Base-by-base conservation (phyloP, 2,888 invertebrate genomes). In the Drosophila pseudotalamancana region DNA sequence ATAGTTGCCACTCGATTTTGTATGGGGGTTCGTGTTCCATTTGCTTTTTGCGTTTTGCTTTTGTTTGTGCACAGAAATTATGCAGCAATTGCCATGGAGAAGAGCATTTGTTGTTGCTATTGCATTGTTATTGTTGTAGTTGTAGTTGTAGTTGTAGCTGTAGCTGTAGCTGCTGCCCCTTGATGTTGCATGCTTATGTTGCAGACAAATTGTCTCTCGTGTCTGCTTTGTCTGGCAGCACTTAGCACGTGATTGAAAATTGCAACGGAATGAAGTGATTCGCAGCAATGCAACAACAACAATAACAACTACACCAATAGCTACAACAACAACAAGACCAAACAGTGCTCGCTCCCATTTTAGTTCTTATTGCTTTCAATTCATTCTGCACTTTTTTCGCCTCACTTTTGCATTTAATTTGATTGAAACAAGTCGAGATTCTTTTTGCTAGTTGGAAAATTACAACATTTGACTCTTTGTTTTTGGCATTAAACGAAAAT, bases 171-270 rank as follows among this genome's bases (percentile, higher is more conserved):
- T 19, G 25, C 18, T 43, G 51, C 50, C 60, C 40, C 55, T 60
- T 64, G 37, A 43, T 68, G 70, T 64, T 78, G 78, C 79, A 77
- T 75, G 87, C 72, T 31, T 74, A 68, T 65, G 63, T 64, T 64
- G 77, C 80, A 87, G 81, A 82, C 84, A 82, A 80, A 80, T 83
- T 77, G 87, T 69, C 80, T 49, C 39, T 67, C 55, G 49, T 61
- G 42, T 53, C 55, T 43, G 53, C 68, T 56, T 32, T 53, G 77
- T 72, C 77, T 80, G 80, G 45, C 81, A 71, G 82, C 79, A 87
- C 83, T 87, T 88, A 88, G 86, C 86, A 86, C 87, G 88, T 86
- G 87, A 86, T 86, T 87, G 88, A 81, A 88, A 85, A 88, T 76
- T 76, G 84, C 77, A 67, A 65, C 53, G 84, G 65, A 81, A 88